phyloP scores from a whole-genome alignment of 2,797 vertebrate species.

The Gallirallus australis region DNA sequence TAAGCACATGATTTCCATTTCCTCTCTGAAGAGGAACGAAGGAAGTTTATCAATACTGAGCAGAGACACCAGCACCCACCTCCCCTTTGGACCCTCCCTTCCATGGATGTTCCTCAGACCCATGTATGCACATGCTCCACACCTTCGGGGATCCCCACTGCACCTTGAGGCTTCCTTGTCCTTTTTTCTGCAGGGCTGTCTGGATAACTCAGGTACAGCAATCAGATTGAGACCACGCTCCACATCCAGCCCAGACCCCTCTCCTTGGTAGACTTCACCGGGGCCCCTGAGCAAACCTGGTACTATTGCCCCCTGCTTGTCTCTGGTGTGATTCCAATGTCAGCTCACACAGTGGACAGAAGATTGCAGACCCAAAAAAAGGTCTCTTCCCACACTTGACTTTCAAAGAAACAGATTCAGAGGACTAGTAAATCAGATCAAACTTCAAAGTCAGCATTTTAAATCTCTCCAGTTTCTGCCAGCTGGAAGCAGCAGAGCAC shows the following conservation, averaged over 20 bases:
- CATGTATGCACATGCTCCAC: accelerated
- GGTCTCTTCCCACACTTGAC: not conserved
- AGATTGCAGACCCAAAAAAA: not conserved
- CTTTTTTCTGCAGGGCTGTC: not conserved
- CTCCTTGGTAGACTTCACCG: not conserved
- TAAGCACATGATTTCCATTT: not conserved
- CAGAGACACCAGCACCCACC: accelerated
- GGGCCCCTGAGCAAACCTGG: not conserved
- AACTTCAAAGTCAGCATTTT: slow-evolving; percentile 27
- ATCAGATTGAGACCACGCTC: not conserved
- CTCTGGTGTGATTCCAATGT: not conserved
- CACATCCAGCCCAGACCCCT: not conserved
- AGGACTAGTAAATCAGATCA: slow-evolving; percentile 20
- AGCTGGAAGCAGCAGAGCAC: slow-evolving; percentile 12
- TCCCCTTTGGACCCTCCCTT: not conserved
- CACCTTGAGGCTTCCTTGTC: not conserved
- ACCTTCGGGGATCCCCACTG: accelerated
- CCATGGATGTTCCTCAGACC: accelerated
- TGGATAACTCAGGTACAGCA: not conserved
- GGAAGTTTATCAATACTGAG: not conserved
- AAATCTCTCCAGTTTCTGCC: slow-evolving; percentile 4
- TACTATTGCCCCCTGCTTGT: not conserved
- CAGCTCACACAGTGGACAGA: not conserved
- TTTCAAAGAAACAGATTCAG: not conserved
- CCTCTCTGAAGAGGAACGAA: not conserved